These are phyloP conservation scores for Boloria euphrosyne DNA, from an alignment of 2,888 invertebrate species.

Conservation along the genomic window DNA sequence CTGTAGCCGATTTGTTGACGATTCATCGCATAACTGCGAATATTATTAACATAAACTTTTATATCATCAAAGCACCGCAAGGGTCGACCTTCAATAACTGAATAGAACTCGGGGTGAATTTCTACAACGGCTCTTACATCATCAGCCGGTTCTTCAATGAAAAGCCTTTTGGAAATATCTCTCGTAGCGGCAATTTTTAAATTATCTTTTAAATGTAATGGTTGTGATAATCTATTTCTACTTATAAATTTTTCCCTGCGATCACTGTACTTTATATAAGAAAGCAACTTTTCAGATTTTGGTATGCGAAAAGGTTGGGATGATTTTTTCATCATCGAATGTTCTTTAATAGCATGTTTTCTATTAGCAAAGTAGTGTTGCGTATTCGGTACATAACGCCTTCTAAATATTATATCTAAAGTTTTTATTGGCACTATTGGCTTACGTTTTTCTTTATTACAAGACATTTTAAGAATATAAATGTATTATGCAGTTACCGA, in stretches of 20 bases:
- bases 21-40: constrained; percentile 74
- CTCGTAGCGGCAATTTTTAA: constrained; percentile 68
- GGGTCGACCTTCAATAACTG: constrained; percentile 83
- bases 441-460: constrained; percentile 62
- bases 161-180: constrained; percentile 82
- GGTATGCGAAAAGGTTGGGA: constrained; percentile 64
- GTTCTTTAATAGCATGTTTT: constrained; percentile 56
- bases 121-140: constrained; percentile 83
- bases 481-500: constrained; percentile 15
- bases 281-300: constrained; percentile 69
- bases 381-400: constrained; percentile 72
- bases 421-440: constrained; percentile 73
- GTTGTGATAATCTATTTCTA: constrained; percentile 56
- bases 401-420: constrained; percentile 71
- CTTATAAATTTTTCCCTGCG: constrained; percentile 62
- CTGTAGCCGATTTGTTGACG: constrained; percentile 77
- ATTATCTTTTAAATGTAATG: constrained; percentile 69
- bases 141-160: constrained; percentile 79
- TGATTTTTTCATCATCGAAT: constrained; percentile 48
- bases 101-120: constrained; percentile 85
- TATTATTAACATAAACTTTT: constrained; percentile 81
- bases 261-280: constrained; percentile 75
- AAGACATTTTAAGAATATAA: constrained; percentile 53
- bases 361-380: constrained; percentile 75
- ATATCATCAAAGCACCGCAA: constrained; percentile 82